Base-by-base conservation (phyloP, 2,888 invertebrate genomes). In the Entomobrya multifasciata region DNA sequence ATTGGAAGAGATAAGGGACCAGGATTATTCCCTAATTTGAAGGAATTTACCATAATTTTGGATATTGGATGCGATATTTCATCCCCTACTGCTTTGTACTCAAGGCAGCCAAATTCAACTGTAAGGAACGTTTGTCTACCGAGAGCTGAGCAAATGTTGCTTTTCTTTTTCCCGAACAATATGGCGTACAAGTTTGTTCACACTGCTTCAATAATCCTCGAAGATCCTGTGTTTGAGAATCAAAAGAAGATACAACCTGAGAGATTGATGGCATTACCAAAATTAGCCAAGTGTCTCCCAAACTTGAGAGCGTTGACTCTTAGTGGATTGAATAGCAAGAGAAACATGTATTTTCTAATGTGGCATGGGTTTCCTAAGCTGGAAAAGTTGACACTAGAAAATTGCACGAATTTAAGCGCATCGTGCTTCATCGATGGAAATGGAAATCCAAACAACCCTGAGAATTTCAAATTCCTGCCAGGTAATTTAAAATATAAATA, bases 121-220 rank as follows among this genome's bases (percentile, higher is more conserved):
- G n/a, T n/a, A n/a, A 30, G 55, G 8, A 67, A 84, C 41, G 70
- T 86, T 22, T 86, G 85, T 49, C 57, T 86, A 1, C 85, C 85
- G 3, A 57, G 85, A 36, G 85, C 85, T 1, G 79, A 86, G 41
- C 85, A 86, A 79, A 78, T 86, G 41, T 44, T 86, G 8, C 44
- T 36, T 20, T 86, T 86, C 41, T 86, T 86, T 52, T 86, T 86
- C 15, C 85, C 85, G 15, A 36, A 44, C 30, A 36, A 70, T 15
- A 15, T 27, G 15, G 4, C 20, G 20, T 86, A 86, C 44, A 47
- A 22, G 5, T 13, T 0, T 13, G 72, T 79, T 20, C 57, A 62
- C 25, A 72, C 79, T 20, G 47, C 57, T 3, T 27, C 57, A 0
- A 79, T 86, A 10, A 49, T 20, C 0, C 79, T 79, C 15, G 13